Conservation (phyloP, 2,888 invertebrate species). For the Holacanthella duospinosa region DNA sequence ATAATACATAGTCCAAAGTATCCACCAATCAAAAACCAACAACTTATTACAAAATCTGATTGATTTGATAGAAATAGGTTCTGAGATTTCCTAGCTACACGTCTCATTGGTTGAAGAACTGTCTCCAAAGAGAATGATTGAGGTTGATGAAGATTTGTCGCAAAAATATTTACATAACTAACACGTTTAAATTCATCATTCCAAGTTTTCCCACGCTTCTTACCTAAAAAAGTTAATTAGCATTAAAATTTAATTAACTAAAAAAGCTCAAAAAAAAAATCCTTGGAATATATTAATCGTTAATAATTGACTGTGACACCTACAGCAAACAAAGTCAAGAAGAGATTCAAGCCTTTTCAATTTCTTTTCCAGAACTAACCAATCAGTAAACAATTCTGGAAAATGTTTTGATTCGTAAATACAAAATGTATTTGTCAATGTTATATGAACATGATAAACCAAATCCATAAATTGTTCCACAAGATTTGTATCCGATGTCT, state of each 20-base stretch:
- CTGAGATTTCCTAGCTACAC: too few species aligned
- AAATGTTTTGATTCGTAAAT: slow-evolving; percentile 11
- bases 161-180: too few species aligned
- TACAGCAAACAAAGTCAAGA: background rate
- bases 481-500: background rate
- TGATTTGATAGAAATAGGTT: too few species aligned
- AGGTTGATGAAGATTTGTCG: too few species aligned
- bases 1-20: slow-evolving; percentile 6
- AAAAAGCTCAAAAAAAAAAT: too few species aligned
- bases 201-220: background rate
- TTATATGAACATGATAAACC: slow-evolving; percentile 17
- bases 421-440: slow-evolving; percentile 8
- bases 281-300: too few species aligned
- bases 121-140: too few species aligned
- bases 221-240: background rate
- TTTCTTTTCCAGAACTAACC: slow-evolving; percentile 9
- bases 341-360: background rate
- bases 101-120: too few species aligned
- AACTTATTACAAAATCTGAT: background rate
- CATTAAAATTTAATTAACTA: too few species aligned
- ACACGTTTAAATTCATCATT: background rate
- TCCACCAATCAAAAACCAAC: background rate
- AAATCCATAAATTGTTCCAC: slow-evolving; percentile 18
- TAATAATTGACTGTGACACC: too few species aligned
- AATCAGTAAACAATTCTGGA: slow-evolving; percentile 6